A percentile compares a stretch with the other conserved stretches of the same genome.
phyloP scores from a whole-genome alignment of 2,113 vertebrate genomes.

The Clarias batrachus region DNA sequence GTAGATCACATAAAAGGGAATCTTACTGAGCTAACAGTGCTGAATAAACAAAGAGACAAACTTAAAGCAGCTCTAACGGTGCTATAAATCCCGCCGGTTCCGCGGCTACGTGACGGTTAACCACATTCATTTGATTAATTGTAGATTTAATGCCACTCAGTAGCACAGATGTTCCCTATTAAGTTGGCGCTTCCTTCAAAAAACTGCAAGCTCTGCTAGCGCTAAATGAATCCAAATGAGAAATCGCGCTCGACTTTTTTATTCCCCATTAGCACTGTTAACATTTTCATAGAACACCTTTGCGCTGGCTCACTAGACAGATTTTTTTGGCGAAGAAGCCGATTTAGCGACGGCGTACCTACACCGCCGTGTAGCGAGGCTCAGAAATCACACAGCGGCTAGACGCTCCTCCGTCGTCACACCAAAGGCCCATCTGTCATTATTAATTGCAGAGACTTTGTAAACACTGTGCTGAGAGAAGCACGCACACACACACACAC shows the following conservation, averaged over 20 bases:
- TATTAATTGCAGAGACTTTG: constrained; percentile 13
- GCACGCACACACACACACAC: not conserved
- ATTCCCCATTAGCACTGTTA: constrained; percentile 4
- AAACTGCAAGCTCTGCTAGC: not conserved
- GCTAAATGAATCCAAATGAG: not conserved
- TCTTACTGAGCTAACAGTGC: not conserved
- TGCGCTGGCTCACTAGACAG: not conserved
- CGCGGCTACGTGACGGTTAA: not conserved
- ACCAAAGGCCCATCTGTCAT: constrained; percentile 27
- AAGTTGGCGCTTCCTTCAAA: not conserved
- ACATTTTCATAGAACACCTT: not conserved
- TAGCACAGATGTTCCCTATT: constrained; percentile 11
- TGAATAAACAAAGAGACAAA: not conserved
- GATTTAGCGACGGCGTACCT: not conserved
- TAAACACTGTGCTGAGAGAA: not conserved
- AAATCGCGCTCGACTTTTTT: not conserved
- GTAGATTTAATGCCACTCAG: constrained; percentile 7
- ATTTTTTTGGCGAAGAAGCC: not conserved
- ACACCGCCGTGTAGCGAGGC: not conserved
- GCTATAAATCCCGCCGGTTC: not conserved
- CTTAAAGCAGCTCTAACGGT: not conserved
- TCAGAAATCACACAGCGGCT: constrained; percentile 5
- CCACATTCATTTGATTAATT: constrained; percentile 4
- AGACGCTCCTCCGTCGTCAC: not conserved
- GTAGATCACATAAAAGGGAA: not conserved